Evolutionary conservation across 2,797 vertebrate species (phyloP).

Genomic region (Xenopus petersii): DNA sequence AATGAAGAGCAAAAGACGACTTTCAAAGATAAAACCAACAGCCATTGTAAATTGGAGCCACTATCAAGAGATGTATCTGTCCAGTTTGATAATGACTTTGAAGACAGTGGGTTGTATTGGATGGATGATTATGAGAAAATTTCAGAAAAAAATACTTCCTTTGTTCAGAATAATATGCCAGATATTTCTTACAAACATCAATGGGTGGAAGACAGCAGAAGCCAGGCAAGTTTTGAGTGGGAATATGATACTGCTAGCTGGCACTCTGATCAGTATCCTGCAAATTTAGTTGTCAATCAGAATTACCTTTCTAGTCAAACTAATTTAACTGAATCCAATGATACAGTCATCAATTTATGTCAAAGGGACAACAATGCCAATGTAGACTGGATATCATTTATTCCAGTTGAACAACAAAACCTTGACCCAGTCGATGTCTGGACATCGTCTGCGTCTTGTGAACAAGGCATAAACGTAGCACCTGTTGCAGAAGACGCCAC

Average conservation of each 20-base stretch:
- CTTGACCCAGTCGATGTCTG: constrained; percentile 64
- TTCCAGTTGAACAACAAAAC: constrained; percentile 67
- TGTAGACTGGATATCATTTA: constrained; percentile 68
- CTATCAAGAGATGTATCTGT: constrained; percentile 34
- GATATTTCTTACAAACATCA: constrained; percentile 27
- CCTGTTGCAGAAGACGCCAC: constrained; percentile 57
- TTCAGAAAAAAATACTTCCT: background rate
- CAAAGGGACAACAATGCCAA: constrained; percentile 74
- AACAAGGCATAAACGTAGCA: constrained; percentile 63
- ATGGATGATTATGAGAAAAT: constrained; percentile 34
- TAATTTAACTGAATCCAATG: constrained; percentile 63
- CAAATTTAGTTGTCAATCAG: constrained; percentile 52
- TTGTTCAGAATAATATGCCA: background rate
- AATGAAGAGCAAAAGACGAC: background rate
- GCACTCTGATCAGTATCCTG: constrained; percentile 45
- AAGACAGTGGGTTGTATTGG: constrained; percentile 34
- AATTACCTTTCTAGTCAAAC: constrained; percentile 53
- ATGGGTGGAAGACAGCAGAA: constrained; percentile 56
- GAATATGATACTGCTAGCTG: constrained; percentile 56
- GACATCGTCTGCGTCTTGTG: constrained; percentile 69
- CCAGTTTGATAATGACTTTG: constrained; percentile 36
- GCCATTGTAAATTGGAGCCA: background rate
- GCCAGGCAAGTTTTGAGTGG: constrained; percentile 59
- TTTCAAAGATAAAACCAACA: background rate
- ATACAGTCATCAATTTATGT: constrained; percentile 79